Evolutionary conservation across 30 jellyfish, hydroid and myxozoan genomes (phyloP), one percentile per base, ranked within the genome.

Genomic region (Chrysaora quinquecirrha): DNA sequence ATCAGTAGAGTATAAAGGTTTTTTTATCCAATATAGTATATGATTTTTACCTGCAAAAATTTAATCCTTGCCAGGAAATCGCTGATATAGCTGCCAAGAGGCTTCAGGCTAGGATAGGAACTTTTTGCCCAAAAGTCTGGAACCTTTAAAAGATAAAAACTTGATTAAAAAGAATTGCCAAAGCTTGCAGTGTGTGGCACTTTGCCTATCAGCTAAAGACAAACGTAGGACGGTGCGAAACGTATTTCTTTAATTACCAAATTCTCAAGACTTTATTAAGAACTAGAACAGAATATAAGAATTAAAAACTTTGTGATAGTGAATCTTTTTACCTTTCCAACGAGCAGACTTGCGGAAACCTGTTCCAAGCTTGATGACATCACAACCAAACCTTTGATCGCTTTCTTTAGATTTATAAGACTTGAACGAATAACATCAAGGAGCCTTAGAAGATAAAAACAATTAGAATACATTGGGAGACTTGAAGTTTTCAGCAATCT

Each of bases 261-360:
- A n/a, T n/a, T n/a, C n/a, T n/a, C n/a, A n/a, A n/a, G n/a, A n/a
- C n/a, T n/a, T n/a, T n/a, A n/a, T n/a, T n/a, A n/a, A n/a, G n/a
- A n/a, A n/a, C n/a, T n/a, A n/a, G n/a, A n/a, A n/a, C n/a, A n/a
- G n/a, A n/a, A n/a, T n/a, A n/a, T n/a, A n/a, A n/a, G n/a, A n/a
- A n/a, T n/a, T n/a, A n/a, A n/a, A n/a, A n/a, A n/a, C n/a, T n/a
- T n/a, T n/a, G n/a, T n/a, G n/a, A n/a, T n/a, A n/a, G n/a, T n/a
- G n/a, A n/a, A n/a, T n/a, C n/a, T n/a, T n/a, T n/a, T n/a, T n/a
- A 94, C 99, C 97, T 94, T 94, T 61, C 99, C 99, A 22, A 94
- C 96, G 1, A 88, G 52, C 20, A 84, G 90, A 80, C 96, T 94
- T 38, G 75, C 87, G n/a, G 99, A 87, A 30, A 94, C 95, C 75